Base-by-base conservation (phyloP, 2,888 invertebrate species). In the Sphaerophoria taeniata region DNA sequence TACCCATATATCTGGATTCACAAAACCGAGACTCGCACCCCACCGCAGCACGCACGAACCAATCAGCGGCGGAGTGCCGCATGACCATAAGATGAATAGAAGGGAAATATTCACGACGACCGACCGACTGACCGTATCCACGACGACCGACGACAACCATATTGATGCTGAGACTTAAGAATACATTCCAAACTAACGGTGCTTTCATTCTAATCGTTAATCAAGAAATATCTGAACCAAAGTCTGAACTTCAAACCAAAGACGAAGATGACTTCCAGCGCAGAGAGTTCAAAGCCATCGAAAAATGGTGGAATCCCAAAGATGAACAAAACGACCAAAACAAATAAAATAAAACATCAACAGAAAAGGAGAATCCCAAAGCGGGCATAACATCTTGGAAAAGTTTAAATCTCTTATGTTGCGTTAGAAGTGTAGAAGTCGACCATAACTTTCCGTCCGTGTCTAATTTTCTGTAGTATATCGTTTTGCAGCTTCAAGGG, bases 151-250 rank as follows among this genome's bases (percentile, higher is more conserved):
- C 45, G 33, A 31, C 2, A 11, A 16, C 39, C 36, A 39, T 4
- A 43, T 53, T 4, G 33, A 53, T n/a, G 34, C 11, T 43, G 7
- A 34, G 34, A n/a, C 14, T 14, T 34, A 36, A 51, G 73, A 73
- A 69, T 76, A 70, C 70, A 83, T 83, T 78, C 74, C 67, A 71
- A 75, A 67, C 75, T 84, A 84, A 84, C 84, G 84, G 84, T 84
- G 84, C 72, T 84, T 84, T 79, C 75, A 53, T 84, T 84, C 79
- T 84, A 84, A 84, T 84, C 84, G 84, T 84, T n/a, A 84, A 84
- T 84, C 84, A 84, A 84, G 84, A 84, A 80, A 47, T 80, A 80
- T 80, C 75, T 75, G 36, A 84, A 56, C 67, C 61, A 43, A 65
- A 70, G 82, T 56, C 72, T 77, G 53, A 82, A 72, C 72, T 55